Evolutionary conservation across 2,797 vertebrate species (phyloP).

Genomic region (Pantherophis vulpinus): DNA sequence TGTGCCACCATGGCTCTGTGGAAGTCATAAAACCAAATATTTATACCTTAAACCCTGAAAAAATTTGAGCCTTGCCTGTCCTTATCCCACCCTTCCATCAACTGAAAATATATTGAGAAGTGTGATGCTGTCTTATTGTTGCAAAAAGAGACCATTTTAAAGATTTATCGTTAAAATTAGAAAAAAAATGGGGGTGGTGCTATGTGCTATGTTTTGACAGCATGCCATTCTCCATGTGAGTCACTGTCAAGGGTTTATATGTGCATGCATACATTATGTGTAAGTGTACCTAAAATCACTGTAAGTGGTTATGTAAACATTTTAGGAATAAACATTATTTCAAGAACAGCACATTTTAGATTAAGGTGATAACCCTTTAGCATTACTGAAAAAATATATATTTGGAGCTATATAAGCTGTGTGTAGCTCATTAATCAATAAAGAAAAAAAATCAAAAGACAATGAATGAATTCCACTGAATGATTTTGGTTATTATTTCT

Average conservation of each 20-base stretch:
- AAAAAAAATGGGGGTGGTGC: neutral
- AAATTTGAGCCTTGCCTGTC: neutral
- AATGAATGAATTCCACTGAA: neutral
- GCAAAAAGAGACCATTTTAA: neutral
- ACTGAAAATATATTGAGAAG: neutral
- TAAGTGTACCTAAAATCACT: neutral
- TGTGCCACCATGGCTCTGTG: no score
- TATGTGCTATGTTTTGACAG: neutral
- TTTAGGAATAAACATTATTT: neutral
- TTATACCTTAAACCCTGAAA: neutral
- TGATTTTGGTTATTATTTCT: neutral
- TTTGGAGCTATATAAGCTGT: neutral
- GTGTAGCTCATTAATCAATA: neutral
- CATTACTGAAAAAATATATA: neutral
- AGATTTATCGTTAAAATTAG: neutral
- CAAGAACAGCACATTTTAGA: neutral
- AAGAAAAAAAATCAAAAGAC: neutral
- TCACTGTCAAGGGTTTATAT: neutral
- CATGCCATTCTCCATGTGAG: neutral
- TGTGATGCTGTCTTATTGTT: neutral
- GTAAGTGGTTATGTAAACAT: neutral
- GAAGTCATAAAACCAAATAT: neutral
- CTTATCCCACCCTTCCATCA: neutral
- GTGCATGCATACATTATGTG: neutral
- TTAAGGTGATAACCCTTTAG: neutral